Evolutionary conservation across 2,888 invertebrate species (phyloP).

Genomic region (Watsonalla cultraria): DNA sequence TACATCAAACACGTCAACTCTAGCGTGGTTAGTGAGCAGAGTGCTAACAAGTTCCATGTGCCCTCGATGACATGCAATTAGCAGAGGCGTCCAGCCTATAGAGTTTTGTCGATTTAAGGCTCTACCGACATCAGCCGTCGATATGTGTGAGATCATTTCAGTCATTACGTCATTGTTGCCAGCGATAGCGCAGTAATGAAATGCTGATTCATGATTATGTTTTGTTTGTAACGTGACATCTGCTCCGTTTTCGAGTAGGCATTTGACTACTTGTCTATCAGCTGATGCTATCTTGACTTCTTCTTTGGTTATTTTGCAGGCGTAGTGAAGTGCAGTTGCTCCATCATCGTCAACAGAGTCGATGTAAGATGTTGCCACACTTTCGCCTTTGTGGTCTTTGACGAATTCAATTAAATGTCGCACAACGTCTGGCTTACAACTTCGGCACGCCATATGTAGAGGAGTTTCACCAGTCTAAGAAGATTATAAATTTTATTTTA

Average conservation of each 20-base stretch:
- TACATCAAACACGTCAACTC: slow-evolving; percentile 98
- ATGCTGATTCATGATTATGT: slow-evolving; percentile 93
- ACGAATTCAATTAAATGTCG: slow-evolving; percentile 91
- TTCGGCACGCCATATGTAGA: slow-evolving; percentile 94
- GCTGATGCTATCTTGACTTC: slow-evolving; percentile 86
- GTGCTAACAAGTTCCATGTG: slow-evolving; percentile 96
- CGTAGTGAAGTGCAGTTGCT: slow-evolving; percentile 96
- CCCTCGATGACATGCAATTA: slow-evolving; percentile 97
- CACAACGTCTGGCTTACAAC: slow-evolving; percentile 91
- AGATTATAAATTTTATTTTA: slow-evolving; percentile 9
- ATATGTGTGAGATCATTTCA: slow-evolving; percentile 96
- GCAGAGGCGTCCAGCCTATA: slow-evolving; percentile 97
- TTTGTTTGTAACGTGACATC: slow-evolving; percentile 92
- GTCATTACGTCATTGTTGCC: slow-evolving; percentile 97
- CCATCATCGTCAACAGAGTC: slow-evolving; percentile 95
- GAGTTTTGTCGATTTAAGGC: slow-evolving; percentile 96
- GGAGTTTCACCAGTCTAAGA: slow-evolving; percentile 95
- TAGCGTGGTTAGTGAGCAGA: slow-evolving; percentile 94
- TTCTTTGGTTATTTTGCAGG: slow-evolving; percentile 91
- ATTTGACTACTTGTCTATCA: slow-evolving; percentile 92
- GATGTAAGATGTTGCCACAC: slow-evolving; percentile 89
- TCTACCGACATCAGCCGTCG: slow-evolving; percentile 92
- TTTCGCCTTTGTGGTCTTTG: slow-evolving; percentile 85
- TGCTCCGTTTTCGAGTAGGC: slow-evolving; percentile 94
- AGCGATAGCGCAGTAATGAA: slow-evolving; percentile 96